These are phyloP conservation scores for Morinoia aosen DNA, from an alignment of 2,888 invertebrate genomes.

Conservation along the genomic window DNA sequence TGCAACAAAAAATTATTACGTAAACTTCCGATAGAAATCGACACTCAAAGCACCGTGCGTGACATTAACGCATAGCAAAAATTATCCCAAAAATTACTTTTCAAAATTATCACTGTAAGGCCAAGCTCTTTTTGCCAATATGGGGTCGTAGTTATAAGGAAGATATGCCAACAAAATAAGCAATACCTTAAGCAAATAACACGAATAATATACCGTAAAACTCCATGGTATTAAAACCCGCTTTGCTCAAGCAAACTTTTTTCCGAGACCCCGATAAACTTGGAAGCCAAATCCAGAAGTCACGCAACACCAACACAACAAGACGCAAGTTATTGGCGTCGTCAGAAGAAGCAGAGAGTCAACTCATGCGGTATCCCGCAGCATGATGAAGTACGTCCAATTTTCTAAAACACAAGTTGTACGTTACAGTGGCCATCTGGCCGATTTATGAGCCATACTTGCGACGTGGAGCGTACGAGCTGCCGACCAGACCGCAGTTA, in stretches of 20 bases:
- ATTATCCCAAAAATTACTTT: too few species aligned
- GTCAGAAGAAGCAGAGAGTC: not conserved
- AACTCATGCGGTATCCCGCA: not conserved
- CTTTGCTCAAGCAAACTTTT: not conserved
- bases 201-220: too few species aligned
- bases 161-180: too few species aligned
- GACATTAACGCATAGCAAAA: too few species aligned
- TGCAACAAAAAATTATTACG: too few species aligned
- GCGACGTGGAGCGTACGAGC: not conserved
- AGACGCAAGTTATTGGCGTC: not conserved
- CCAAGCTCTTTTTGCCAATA: too few species aligned
- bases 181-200: too few species aligned
- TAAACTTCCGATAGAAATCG: too few species aligned
- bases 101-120: too few species aligned
- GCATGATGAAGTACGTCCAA: conserved; percentile 20
- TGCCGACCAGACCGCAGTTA: conserved; percentile 1
- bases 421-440: not conserved
- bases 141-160: too few species aligned
- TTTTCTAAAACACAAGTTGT: conserved; percentile 37
- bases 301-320: not conserved
- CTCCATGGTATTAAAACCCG: not conserved
- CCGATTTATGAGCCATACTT: not conserved
- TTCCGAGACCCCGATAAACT: not conserved
- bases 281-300: not conserved
- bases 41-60: too few species aligned